Evolutionary conservation across 2,797 vertebrate species (phyloP).

Genomic region (Choloepus didactylus): DNA sequence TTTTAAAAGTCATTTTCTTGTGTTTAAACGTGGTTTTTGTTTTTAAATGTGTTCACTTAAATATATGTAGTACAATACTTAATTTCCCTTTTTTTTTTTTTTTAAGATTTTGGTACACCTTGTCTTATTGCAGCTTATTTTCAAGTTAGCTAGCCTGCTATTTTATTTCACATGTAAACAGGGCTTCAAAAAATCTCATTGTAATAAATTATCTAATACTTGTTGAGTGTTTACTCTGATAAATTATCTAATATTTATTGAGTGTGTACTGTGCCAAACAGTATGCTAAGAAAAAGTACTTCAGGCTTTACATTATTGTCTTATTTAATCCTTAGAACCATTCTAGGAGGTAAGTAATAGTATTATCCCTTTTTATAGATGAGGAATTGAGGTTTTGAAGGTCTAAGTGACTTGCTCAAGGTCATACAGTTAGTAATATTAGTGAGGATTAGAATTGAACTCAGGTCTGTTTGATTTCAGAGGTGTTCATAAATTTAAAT

Average conservation of each 20-base stretch:
- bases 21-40: background rate
- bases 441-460: constrained; percentile 14
- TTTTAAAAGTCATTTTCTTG: constrained; percentile 52
- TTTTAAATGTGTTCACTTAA: constrained; percentile 12
- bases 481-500: constrained; percentile 24
- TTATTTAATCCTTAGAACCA: constrained; percentile 1
- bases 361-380: constrained; percentile 45
- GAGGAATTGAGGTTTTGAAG: constrained; percentile 20
- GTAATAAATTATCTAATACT: constrained; percentile 40
- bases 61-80: constrained; percentile 20
- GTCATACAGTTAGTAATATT: constrained; percentile 26
- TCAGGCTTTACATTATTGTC: constrained; percentile 26
- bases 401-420: constrained; percentile 2
- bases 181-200: constrained; percentile 28
- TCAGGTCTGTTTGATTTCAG: background rate
- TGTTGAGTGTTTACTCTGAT: background rate
- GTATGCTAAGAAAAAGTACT: constrained; percentile 43
- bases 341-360: background rate
- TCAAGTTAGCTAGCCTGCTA: constrained; percentile 25
- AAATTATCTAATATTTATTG: background rate
- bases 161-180: constrained; percentile 50
- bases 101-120: constrained; percentile 37
- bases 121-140: constrained; percentile 13
- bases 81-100: constrained; percentile 25
- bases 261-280: constrained; percentile 11